A percentile compares a stretch with the other conserved stretches of the same genome.
Conservation (phyloP, 2,888 invertebrate species). For the Drosophila formosana region DNA sequence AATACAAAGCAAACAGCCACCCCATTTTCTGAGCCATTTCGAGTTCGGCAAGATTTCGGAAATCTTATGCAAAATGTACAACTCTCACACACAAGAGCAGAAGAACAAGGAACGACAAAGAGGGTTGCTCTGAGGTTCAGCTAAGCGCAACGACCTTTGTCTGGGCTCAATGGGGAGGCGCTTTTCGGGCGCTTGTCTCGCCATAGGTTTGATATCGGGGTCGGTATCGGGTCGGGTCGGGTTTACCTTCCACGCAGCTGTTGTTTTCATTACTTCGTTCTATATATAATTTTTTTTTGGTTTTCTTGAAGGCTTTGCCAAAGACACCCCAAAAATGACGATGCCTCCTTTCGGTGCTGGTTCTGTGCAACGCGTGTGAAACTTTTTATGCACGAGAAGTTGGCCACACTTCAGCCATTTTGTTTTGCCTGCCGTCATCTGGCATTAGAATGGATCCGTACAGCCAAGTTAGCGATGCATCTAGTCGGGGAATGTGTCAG, state of each 20-base stretch:
- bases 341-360: conserved; percentile 50
- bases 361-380: conserved; percentile 75
- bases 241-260: conserved; percentile 58
- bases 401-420: conserved; percentile 78
- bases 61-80: conserved; percentile 78
- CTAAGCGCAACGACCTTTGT: conserved; percentile 80
- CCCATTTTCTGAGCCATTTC: conserved; percentile 40
- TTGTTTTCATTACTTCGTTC: conserved; percentile 56
- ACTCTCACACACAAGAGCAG: conserved; percentile 15
- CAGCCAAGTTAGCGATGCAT: conserved; percentile 21
- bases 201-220: conserved; percentile 8
- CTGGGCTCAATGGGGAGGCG: conserved; percentile 48
- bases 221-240: conserved; percentile 1
- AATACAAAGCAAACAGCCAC: conserved; percentile 46
- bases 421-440: conserved; percentile 54
- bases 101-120: background rate
- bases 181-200: conserved; percentile 51
- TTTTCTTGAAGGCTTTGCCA: conserved; percentile 54
- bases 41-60: conserved; percentile 45
- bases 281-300: conserved; percentile 18
- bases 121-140: conserved; percentile 53
- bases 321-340: conserved; percentile 72
- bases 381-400: conserved; percentile 50
- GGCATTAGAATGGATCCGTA: conserved; percentile 32
- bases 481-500: conserved; percentile 66